Evolutionary conservation across 2,888 invertebrate genomes (phyloP).

Genomic region (Marronus borbonicus): DNA sequence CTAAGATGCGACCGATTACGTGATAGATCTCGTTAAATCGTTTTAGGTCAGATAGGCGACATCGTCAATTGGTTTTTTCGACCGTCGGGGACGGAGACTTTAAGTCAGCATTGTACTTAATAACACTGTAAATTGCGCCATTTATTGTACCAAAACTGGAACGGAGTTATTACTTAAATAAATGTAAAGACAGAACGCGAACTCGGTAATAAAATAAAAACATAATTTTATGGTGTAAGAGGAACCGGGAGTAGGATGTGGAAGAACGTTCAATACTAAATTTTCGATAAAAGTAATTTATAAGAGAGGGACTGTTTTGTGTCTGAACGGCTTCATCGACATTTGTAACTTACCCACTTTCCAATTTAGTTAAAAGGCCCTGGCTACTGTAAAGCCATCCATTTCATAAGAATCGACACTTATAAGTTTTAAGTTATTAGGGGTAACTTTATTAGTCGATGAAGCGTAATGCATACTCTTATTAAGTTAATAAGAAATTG

Average conservation of each 20-base stretch:
- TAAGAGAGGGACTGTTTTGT: conserved; percentile 51
- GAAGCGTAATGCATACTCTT: conserved; percentile 49
- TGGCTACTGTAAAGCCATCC: conserved; percentile 68
- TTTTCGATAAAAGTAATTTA: conserved; percentile 52
- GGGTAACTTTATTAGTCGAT: conserved; percentile 50
- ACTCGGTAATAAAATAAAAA: conserved; percentile 46
- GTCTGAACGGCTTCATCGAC: conserved; percentile 62
- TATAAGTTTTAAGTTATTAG: conserved; percentile 61
- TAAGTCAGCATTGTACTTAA: conserved; percentile 9
- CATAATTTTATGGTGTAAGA: conserved; percentile 42
- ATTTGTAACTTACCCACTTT: conserved; percentile 68
- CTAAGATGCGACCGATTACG: too few species aligned
- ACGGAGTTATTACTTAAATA: conserved; percentile 46
- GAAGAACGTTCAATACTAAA: conserved; percentile 47
- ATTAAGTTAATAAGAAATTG: conserved; percentile 38
- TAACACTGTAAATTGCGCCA: conserved; percentile 32
- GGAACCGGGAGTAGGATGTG: neutral
- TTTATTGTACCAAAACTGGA: conserved; percentile 41
- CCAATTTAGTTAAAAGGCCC: conserved; percentile 70
- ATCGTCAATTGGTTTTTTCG: too few species aligned
- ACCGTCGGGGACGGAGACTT: too few species aligned
- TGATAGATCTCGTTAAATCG: too few species aligned
- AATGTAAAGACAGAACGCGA: conserved; percentile 33
- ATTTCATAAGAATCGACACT: conserved; percentile 69
- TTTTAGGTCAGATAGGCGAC: too few species aligned